Evolutionary conservation across 1,140 invertebrate genomes (phyloP).

Genomic region (Drosophila insularis): DNA sequence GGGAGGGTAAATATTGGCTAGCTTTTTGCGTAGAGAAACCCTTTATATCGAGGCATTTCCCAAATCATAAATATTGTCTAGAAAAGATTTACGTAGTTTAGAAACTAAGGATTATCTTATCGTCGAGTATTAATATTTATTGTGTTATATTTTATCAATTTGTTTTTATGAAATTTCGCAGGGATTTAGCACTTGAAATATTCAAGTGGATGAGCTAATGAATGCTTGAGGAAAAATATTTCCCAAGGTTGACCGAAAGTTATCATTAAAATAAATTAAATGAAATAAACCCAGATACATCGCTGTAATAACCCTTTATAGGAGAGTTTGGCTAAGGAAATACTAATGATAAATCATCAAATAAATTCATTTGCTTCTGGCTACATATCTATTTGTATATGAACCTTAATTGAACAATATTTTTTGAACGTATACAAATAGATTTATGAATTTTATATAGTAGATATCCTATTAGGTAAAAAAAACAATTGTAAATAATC

Average conservation of each 20-base stretch:
- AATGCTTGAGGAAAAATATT: neutral
- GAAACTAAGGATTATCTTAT: slow-evolving; percentile 65
- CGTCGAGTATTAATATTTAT: slow-evolving; percentile 13
- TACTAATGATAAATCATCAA: no score
- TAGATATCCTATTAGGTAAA: slow-evolving; percentile 6
- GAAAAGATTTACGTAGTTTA: slow-evolving; percentile 41
- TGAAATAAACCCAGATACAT: no score
- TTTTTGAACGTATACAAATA: neutral
- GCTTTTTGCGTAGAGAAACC: slow-evolving; percentile 15
- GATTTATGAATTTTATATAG: neutral
- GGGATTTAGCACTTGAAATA: slow-evolving; percentile 49
- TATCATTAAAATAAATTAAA: neutral
- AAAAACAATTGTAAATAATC: slow-evolving; percentile 15
- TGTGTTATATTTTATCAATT: slow-evolving; percentile 48
- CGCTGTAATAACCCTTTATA: no score
- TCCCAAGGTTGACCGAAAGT: slow-evolving; percentile 13
- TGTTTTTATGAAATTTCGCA: slow-evolving; percentile 49
- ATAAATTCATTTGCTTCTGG: no score
- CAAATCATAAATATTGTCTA: slow-evolving; percentile 59
- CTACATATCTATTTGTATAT: no score
- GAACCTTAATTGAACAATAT: neutral
- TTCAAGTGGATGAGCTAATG: slow-evolving; percentile 30
- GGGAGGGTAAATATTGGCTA: neutral
- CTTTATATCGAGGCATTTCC: slow-evolving; percentile 34
- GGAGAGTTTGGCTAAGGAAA: no score